Evolutionary conservation across 2,113 vertebrate genomes (phyloP).

Genomic region (Gopherus flavomarginatus): DNA sequence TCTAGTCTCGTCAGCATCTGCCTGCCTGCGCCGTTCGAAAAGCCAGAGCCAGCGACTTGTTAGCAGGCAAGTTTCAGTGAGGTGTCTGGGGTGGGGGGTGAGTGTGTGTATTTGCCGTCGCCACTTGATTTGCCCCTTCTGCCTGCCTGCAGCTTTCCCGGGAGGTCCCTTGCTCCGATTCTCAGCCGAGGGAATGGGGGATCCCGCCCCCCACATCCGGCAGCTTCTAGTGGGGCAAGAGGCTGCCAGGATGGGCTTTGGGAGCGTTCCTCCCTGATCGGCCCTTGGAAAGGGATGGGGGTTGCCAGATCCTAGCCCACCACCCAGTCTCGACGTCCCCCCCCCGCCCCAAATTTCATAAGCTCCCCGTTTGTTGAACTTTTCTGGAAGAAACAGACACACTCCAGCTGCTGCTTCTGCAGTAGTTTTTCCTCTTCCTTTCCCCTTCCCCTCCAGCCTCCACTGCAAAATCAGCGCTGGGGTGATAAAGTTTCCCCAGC

Average conservation of each 20-base stretch:
- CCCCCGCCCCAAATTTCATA: neutral
- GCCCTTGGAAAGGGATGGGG: neutral
- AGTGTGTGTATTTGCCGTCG: too few relatives aligned
- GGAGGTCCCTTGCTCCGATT: too few relatives aligned
- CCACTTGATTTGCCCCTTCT: too few relatives aligned
- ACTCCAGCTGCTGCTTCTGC: neutral
- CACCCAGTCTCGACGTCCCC: neutral
- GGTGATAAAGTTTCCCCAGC: neutral
- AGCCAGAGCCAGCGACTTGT: neutral
- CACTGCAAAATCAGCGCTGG: neutral
- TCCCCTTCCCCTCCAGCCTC: too few relatives aligned
- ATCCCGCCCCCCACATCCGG: too few relatives aligned
- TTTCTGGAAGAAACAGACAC: neutral
- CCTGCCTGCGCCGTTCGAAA: neutral
- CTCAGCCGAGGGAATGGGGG: neutral
- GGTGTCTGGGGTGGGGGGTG: neutral
- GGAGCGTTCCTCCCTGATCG: neutral
- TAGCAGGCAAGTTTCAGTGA: neutral
- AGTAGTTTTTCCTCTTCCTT: neutral
- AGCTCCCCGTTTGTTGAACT: neutral
- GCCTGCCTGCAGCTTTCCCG: too few relatives aligned
- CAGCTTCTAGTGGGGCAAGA: too few relatives aligned
- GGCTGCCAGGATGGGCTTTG: too few relatives aligned
- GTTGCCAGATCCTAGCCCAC: too few relatives aligned
- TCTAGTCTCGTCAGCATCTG: too few relatives aligned